Evolutionary conservation across 2,113 vertebrate genomes (phyloP), one percentile per base, ranked within the genome.

Genomic region (Lipophrys pholis): DNA sequence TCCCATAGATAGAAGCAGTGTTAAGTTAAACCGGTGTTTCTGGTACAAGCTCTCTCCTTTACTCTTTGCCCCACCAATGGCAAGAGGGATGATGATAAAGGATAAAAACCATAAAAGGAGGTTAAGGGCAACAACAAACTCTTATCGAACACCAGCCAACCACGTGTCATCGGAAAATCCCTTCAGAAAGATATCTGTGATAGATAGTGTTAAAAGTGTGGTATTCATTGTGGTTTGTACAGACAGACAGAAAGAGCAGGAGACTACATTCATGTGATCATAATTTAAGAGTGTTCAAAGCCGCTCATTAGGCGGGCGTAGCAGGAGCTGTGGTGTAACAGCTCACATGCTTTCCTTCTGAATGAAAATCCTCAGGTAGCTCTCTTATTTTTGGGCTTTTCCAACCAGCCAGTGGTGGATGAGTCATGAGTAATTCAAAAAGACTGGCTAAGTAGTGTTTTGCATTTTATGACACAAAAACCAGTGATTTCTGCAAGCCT

Each of bases 301-400:
- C 30, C 9, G 1, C 36, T 56, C 12, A 55, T 71, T 51, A 65
- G 38, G 7, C 51, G 11, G 40, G 69, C 63, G 39, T 57, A 70
- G 62, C 61, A 51, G 42, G 15, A 21, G 48, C 17, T 56, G 56
- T 51, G 59, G 63, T 45, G n/a, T 9, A 60, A 42, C 39, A 14
- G 49, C 68, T 83, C 83, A 83, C 81, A 84, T 74, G 76, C 38
- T 68, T 39, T 43, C 30, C 40, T 1, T 36, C 52, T 74, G 49
- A 79, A 69, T 75, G 42, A 63, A 76, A 78, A 78, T 40, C 66
- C 56, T 58, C 2, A 42, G 46, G 40, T 51, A 82, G 53, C 7
- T 10, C 6, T 12, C 10, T 54, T 57, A 53, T 43, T 69, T 72
- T 58, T 65, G 15, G 36, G 17, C 38, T 67, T 73, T 87, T 74